phyloP scores from a whole-genome alignment of 2,888 invertebrate species.

The Pseudeuparius sepicola region DNA sequence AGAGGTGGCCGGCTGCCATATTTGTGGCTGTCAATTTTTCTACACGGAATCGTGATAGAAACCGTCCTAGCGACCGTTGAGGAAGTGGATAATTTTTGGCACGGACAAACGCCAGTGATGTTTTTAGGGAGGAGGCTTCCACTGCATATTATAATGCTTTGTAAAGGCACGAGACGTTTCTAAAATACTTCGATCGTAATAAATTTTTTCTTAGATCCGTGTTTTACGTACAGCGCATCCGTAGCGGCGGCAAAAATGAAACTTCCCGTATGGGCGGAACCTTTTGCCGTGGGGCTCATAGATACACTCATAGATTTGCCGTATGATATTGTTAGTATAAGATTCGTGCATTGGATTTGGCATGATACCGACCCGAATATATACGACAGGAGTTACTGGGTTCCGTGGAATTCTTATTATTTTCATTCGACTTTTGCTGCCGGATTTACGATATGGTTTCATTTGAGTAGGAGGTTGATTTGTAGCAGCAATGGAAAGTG shows the following conservation, averaged over 20 bases:
- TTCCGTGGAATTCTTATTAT: slow-evolving; percentile 77
- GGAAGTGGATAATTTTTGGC: slow-evolving; percentile 77
- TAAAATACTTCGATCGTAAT: not conserved
- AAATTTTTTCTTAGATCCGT: slow-evolving; percentile 39
- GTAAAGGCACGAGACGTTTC: slow-evolving; percentile 39
- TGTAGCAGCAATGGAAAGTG: slow-evolving; percentile 47
- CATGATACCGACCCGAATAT: slow-evolving; percentile 66
- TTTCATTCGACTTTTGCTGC: slow-evolving; percentile 69
- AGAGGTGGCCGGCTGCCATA: slow-evolving; percentile 66
- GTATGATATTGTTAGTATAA: slow-evolving; percentile 68
- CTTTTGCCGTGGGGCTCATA: slow-evolving; percentile 58
- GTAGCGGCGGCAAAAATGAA: slow-evolving; percentile 47
- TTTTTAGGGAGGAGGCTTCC: slow-evolving; percentile 62
- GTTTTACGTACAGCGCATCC: slow-evolving; percentile 50
- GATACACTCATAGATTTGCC: slow-evolving; percentile 68
- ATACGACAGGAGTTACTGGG: slow-evolving; percentile 67
- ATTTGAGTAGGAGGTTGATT: slow-evolving; percentile 45
- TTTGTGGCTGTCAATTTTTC: slow-evolving; percentile 61
- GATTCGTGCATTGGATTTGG: slow-evolving; percentile 78
- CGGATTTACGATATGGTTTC: slow-evolving; percentile 60
- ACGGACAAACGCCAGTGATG: slow-evolving; percentile 64
- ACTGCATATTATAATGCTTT: slow-evolving; percentile 60
- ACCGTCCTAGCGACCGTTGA: slow-evolving; percentile 59
- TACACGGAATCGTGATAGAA: slow-evolving; percentile 66
- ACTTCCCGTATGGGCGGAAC: slow-evolving; percentile 48